Base-by-base conservation (phyloP, 2,113 vertebrate genomes). In the Ia io region DNA sequence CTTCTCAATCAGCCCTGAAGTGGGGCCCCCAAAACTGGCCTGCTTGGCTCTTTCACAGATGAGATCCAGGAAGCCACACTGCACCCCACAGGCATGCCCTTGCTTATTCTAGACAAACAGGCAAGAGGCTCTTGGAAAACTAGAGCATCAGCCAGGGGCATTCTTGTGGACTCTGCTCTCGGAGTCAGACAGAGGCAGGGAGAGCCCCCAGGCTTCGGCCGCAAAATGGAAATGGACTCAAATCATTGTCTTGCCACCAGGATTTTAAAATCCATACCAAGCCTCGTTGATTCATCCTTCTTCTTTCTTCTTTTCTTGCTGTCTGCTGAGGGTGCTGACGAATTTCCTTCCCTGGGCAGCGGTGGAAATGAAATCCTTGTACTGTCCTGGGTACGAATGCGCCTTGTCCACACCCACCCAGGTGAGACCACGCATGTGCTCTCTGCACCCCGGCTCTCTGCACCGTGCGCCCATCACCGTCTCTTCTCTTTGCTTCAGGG, bases 251-350 rank as follows among this genome's bases (percentile, higher is more conserved):
- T 42, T 91, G 92, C 95, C 95, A 93, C 71, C 35, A 51, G 88
- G 92, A 90, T 96, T 97, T 97, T 82, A 88, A 90, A 97, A 96
- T 95, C 97, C 96, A 93, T 93, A 85, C 67, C 51, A 28, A 90
- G 80, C 35, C 67, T 92, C 83, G 90, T 84, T 59, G 93, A 87
- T 95, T 47, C 20, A 78, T 96, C 93, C 91, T 90, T 91, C 61
- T 51, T 65, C 65, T 88, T 42, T 35, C 44, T 83, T 93, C 70
- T 92, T 87, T 88, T 69, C 73, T 83, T 47, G 42, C 71, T 85
- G n/a, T 92, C 84, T 47, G 40, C 76, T 73, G 79, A 77, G 61
- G 65, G 53, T 6, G 14, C 20, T 83, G 95, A 88, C 76, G 40
- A 37, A 92, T 85, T 84, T 96, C 67, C 84, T 88, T 82, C 67